Percentiles rank a stretch among this genome's conserved stretches.
Conservation (phyloP, 92 coral and sea anemone genomes). For the Epizoanthus rinbou region DNA sequence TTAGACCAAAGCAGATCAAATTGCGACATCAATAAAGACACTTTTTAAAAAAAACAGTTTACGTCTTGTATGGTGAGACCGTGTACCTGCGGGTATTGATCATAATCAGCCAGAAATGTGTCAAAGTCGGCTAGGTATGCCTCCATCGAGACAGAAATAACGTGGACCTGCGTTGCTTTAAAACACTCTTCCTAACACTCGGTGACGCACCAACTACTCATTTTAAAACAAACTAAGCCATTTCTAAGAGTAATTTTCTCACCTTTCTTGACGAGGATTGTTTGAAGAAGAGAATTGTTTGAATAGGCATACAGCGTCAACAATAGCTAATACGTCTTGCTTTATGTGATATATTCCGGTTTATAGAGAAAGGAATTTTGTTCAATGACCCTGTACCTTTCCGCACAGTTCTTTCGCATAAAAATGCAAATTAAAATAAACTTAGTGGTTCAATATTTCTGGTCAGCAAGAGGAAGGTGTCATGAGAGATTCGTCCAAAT, state of each 20-base stretch:
- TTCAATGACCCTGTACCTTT: neutral
- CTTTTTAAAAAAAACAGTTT: neutral
- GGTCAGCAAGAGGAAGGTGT: neutral
- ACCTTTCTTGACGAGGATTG: neutral
- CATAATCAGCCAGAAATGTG: constrained; percentile 7
- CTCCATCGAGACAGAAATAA: constrained; percentile 5
- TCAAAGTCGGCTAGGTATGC: constrained; percentile 36
- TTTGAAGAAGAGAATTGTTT: constrained; percentile 1
- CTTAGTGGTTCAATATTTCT: neutral
- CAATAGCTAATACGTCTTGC: neutral
- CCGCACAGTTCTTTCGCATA: neutral
- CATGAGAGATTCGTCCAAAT: no score
- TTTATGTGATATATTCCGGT: neutral
- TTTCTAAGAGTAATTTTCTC: neutral
- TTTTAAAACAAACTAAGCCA: neutral
- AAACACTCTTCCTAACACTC: neutral
- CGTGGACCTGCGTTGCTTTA: neutral
- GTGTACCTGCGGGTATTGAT: constrained; percentile 14
- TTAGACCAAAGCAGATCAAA: neutral
- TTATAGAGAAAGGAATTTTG: neutral
- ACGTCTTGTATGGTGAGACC: neutral
- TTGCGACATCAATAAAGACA: neutral
- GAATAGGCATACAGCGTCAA: neutral
- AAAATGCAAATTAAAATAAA: neutral
- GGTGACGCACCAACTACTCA: neutral